Evolutionary conservation across 30 jellyfish, hydroid and myxozoan species (phyloP).

Genomic region (Mastigias papua): DNA sequence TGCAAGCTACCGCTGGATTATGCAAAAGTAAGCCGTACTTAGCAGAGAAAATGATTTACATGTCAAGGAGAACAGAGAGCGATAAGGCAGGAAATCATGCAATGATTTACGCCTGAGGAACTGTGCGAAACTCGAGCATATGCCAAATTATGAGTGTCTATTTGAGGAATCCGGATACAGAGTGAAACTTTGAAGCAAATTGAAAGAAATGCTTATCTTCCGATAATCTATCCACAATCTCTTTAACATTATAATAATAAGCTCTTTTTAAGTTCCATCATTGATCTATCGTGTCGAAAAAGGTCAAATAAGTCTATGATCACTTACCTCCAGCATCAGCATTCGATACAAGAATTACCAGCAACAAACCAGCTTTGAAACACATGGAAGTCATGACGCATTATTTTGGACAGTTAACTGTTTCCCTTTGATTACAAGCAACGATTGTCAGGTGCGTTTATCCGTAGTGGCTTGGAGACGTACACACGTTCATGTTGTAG

Average conservation of each 20-base stretch:
- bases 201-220: neutral
- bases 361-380: neutral
- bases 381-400: neutral
- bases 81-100: constrained; percentile 6
- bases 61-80: neutral
- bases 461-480: neutral
- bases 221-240: neutral
- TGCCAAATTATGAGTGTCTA: neutral
- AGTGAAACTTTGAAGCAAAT: neutral
- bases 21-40: neutral
- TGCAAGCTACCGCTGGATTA: too few species aligned
- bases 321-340: constrained; percentile 7
- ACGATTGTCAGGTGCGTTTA: neutral
- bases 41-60: neutral
- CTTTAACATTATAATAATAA: constrained; percentile 1
- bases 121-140: neutral
- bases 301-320: neutral
- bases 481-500: neutral
- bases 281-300: neutral
- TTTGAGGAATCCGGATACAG: constrained; percentile 10
- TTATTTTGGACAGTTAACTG: neutral
- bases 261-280: neutral
- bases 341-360: neutral
- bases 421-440: neutral
- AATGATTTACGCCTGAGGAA: neutral